phyloP scores from a whole-genome alignment of 2,888 invertebrate species.

The Lasioglossum morio region DNA sequence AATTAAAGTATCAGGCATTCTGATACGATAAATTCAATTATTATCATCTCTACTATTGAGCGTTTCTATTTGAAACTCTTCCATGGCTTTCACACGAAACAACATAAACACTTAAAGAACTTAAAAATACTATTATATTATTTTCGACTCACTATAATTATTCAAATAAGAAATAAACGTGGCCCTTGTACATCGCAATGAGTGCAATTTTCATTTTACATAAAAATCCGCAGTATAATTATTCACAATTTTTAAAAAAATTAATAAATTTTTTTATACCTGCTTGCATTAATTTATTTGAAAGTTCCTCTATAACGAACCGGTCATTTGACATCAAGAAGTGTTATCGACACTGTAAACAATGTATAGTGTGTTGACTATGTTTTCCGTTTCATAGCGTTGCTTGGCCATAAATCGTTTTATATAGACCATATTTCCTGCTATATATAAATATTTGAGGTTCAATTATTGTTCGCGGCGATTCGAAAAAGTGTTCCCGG shows the following conservation, averaged over 20 bases:
- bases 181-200: not conserved
- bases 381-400: not conserved
- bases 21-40: not conserved
- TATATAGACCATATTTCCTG: not conserved
- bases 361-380: not conserved
- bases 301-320: not conserved
- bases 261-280: no score
- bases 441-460: not conserved
- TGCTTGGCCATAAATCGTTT: not conserved
- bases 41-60: not conserved
- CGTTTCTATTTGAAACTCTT: not conserved
- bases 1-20: not conserved
- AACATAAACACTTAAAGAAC: not conserved
- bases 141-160: not conserved
- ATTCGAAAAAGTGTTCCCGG: not conserved
- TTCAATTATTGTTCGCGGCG: not conserved
- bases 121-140: not conserved
- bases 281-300: no score
- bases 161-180: not conserved
- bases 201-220: not conserved
- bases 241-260: no score
- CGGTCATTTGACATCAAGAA: not conserved
- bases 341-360: not conserved
- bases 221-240: not conserved
- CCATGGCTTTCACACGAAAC: not conserved